Percentiles rank a stretch among this genome's conserved stretches.
phyloP scores from a whole-genome alignment of 2,797 vertebrate species.

The Squalus acanthias region DNA sequence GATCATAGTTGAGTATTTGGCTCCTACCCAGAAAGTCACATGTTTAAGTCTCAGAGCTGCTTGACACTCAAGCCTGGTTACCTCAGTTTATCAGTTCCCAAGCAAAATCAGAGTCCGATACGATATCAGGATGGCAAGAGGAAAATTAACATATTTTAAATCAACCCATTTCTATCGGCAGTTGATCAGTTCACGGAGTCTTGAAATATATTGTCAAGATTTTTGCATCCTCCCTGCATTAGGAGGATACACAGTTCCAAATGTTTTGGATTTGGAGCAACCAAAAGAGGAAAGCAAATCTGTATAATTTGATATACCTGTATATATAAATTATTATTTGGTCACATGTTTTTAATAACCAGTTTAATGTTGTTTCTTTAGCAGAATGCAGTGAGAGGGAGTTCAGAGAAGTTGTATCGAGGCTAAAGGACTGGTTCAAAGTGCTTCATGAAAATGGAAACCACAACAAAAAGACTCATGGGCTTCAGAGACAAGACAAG shows the following conservation, averaged over 20 bases:
- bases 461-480: conserved; percentile 74
- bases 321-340: not conserved
- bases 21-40: not conserved
- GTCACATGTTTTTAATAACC: not conserved
- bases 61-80: not conserved
- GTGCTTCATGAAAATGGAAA: conserved; percentile 82
- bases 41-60: not conserved
- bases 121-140: not conserved
- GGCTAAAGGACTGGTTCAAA: conserved; percentile 88
- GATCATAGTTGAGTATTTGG: not conserved
- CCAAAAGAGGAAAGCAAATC: not conserved
- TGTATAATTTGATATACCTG: not conserved
- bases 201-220: not conserved
- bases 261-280: not conserved
- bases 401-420: conserved; percentile 80
- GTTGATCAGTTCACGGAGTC: not conserved
- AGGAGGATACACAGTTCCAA: not conserved
- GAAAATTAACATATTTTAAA: not conserved
- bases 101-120: not conserved
- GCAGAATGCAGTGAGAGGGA: conserved; percentile 80
- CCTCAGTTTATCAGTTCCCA: not conserved
- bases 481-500: conserved; percentile 64
- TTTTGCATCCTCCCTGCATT: not conserved
- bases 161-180: not conserved
- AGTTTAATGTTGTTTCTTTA: conserved; percentile 43